Conservation (phyloP, 2,888 invertebrate genomes). For the Gortyna flavago region DNA sequence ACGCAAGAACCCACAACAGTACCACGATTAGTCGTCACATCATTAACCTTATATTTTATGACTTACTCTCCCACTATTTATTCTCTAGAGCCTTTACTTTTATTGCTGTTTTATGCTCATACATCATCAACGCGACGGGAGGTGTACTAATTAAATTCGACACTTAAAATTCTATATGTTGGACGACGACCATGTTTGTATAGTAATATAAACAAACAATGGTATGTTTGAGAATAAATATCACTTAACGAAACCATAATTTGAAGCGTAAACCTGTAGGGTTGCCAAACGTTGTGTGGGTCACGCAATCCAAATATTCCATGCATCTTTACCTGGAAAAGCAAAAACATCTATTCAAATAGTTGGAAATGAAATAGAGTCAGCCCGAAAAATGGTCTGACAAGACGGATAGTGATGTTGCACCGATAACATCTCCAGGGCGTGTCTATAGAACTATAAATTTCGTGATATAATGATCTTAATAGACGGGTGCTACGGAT, state of each 20-base stretch:
- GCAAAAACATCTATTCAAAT: constrained; percentile 46
- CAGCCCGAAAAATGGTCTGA: constrained; percentile 34
- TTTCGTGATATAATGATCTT: constrained; percentile 26
- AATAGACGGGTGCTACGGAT: constrained; percentile 2
- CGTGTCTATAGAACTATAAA: constrained; percentile 20
- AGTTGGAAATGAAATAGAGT: constrained; percentile 43
- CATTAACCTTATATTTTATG: constrained; percentile 61
- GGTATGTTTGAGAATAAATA: constrained; percentile 64
- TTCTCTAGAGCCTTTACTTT: constrained; percentile 64
- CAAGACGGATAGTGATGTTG: constrained; percentile 26
- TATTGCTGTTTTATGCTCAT: constrained; percentile 67
- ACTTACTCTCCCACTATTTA: constrained; percentile 65
- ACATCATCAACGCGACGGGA: constrained; percentile 66
- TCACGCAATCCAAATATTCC: constrained; percentile 42
- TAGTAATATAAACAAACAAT: constrained; percentile 63
- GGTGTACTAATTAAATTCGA: constrained; percentile 70
- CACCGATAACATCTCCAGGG: constrained; percentile 47
- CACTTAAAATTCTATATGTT: constrained; percentile 63
- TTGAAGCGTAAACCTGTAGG: constrained; percentile 49
- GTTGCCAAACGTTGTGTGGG: constrained; percentile 49
- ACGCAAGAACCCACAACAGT: constrained; percentile 39
- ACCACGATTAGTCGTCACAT: constrained; percentile 58
- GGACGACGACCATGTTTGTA: constrained; percentile 44
- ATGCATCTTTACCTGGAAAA: constrained; percentile 35
- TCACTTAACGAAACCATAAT: constrained; percentile 63